Percentiles rank a stretch among this genome's conserved stretches.
These are phyloP conservation scores for Cyclopterus lumpus DNA, from an alignment of 2,797 vertebrate species.

Conservation along the genomic window DNA sequence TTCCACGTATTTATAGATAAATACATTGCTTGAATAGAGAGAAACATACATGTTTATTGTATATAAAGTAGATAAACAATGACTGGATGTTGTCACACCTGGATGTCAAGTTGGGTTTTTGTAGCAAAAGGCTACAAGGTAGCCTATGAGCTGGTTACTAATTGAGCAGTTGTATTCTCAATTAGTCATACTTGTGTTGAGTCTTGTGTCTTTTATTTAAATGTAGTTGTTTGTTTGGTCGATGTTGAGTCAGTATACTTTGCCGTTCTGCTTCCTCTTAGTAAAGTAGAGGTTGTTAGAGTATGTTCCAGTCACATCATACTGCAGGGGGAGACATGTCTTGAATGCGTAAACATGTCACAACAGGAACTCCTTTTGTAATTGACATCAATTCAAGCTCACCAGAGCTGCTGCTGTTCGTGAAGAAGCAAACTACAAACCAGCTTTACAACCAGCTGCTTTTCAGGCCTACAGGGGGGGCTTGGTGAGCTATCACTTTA, in stretches of 20 bases:
- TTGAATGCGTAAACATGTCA: conserved; percentile 18
- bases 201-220: background rate
- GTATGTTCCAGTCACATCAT: background rate
- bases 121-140: background rate
- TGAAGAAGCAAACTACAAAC: conserved; percentile 1
- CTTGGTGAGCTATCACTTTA: background rate
- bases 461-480: background rate
- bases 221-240: background rate
- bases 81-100: background rate
- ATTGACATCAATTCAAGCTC: conserved; percentile 16
- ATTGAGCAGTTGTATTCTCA: background rate
- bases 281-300: background rate
- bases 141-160: background rate
- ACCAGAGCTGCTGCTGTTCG: conserved; percentile 22
- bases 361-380: conserved; percentile 8
- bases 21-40: background rate
- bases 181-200: background rate
- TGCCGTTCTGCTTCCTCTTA: background rate
- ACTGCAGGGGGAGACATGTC: background rate
- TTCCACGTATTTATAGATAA: background rate
- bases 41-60: background rate
- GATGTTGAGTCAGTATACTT: background rate
- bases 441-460: background rate
- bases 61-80: background rate
- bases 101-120: too few species aligned